These are phyloP conservation scores for Aphidius ervi DNA, from an alignment of 1,140 invertebrate species.

Conservation along the genomic window DNA sequence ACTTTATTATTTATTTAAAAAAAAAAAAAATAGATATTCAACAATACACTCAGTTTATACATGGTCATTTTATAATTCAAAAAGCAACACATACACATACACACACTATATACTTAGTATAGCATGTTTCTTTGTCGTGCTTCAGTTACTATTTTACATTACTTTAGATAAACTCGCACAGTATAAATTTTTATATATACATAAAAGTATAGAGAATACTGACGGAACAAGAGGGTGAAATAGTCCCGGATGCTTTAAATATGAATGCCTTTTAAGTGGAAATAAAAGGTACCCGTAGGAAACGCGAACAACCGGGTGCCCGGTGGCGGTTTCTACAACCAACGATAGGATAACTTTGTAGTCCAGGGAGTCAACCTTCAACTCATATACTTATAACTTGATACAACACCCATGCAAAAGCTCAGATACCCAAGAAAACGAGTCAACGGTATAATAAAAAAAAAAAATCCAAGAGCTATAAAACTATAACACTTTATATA, in stretches of 20 bases:
- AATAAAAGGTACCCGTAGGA: slow-evolving; percentile 33
- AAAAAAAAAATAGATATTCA: no score
- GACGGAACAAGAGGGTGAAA: not conserved
- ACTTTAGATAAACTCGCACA: slow-evolving; percentile 15
- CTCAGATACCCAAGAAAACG: slow-evolving; percentile 17
- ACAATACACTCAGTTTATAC: no score
- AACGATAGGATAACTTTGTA: slow-evolving; percentile 2
- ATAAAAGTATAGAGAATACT: not conserved
- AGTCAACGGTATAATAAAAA: slow-evolving; percentile 38
- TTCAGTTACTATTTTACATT: slow-evolving; percentile 23
- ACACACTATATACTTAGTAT: no score
- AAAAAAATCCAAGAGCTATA: slow-evolving; percentile 14
- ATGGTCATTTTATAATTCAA: no score
- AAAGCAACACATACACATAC: no score
- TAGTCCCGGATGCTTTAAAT: slow-evolving; percentile 38
- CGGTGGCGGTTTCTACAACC: not conserved
- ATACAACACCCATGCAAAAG: slow-evolving; percentile 9
- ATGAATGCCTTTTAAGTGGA: slow-evolving; percentile 43
- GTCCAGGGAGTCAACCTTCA: slow-evolving; percentile 19
- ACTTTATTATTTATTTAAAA: no score
- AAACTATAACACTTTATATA: slow-evolving; percentile 29
- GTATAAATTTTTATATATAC: slow-evolving; percentile 29
- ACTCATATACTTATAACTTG: not conserved
- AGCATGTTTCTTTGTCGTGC: not conserved
- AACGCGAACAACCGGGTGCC: slow-evolving; percentile 9